Evolutionary conservation across 2,888 invertebrate genomes (phyloP).

Genomic region (Andrena chrysosceles): DNA sequence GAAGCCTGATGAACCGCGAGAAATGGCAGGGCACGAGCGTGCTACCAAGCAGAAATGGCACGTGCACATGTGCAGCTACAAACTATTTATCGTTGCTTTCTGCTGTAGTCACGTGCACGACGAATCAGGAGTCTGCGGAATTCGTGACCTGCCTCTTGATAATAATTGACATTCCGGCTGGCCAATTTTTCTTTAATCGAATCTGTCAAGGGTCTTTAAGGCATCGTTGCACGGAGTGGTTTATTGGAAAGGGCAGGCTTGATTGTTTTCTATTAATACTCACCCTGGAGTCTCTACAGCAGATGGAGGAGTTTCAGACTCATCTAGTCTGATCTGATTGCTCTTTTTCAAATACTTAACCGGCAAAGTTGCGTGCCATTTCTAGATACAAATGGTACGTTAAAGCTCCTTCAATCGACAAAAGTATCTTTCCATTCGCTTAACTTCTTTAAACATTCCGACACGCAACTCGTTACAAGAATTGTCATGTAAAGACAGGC

Average conservation of each 20-base stretch:
- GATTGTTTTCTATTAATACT: no score
- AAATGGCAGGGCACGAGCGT: conserved; percentile 7
- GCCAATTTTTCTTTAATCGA: not conserved
- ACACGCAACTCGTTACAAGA: not conserved
- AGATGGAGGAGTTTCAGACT: no score
- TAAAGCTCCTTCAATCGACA: no score
- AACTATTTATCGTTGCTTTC: conserved; percentile 39
- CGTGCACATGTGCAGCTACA: conserved; percentile 25
- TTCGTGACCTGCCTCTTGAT: not conserved
- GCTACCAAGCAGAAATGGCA: conserved; percentile 13
- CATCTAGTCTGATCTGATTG: no score
- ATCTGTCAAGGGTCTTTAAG: no score
- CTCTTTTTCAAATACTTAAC: no score
- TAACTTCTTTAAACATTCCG: no score
- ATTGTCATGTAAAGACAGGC: not conserved
- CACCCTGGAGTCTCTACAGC: no score
- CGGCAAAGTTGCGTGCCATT: no score
- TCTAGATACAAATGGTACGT: no score
- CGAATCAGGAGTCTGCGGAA: not conserved
- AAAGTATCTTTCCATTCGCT: no score
- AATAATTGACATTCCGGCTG: not conserved
- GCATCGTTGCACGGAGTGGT: not conserved
- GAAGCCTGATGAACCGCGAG: not conserved
- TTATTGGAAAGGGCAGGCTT: not conserved
- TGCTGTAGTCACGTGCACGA: conserved; percentile 14